Percentiles rank a stretch among this genome's conserved stretches.
Conservation (phyloP, 2,888 invertebrate species). For the Autographa gamma region DNA sequence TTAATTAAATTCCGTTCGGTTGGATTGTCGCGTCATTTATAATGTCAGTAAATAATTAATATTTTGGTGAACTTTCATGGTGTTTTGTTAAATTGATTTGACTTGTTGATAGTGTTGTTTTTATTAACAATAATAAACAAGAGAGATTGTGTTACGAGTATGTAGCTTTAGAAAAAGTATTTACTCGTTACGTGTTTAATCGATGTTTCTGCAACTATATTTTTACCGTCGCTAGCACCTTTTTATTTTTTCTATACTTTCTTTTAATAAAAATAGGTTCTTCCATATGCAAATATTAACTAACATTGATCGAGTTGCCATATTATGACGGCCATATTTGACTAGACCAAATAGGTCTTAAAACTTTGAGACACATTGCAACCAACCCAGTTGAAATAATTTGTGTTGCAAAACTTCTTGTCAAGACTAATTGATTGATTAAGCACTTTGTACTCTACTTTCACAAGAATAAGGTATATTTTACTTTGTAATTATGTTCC, state of each 20-base stretch:
- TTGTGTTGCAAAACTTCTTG: no score
- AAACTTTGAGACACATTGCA: neutral
- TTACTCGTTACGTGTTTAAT: no score
- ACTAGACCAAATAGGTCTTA: no score
- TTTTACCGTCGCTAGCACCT: no score
- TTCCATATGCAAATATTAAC: no score
- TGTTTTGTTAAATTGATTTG: neutral
- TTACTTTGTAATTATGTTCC: neutral
- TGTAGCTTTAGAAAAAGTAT: no score
- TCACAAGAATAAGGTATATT: neutral
- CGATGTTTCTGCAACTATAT: no score
- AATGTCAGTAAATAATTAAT: constrained; percentile 40
- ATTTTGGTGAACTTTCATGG: constrained; percentile 22
- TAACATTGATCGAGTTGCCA: no score
- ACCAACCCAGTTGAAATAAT: neutral
- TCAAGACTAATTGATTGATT: neutral
- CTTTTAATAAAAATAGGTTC: no score
- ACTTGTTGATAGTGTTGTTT: neutral
- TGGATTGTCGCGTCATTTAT: constrained; percentile 41
- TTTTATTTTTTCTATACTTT: no score
- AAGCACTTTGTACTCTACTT: neutral
- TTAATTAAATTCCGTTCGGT: constrained; percentile 45
- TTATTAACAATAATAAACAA: neutral
- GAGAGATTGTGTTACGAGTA: no score
- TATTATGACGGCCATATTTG: no score